Evolutionary conservation across 2,797 vertebrate genomes (phyloP).

Genomic region (Remorina albescens): DNA sequence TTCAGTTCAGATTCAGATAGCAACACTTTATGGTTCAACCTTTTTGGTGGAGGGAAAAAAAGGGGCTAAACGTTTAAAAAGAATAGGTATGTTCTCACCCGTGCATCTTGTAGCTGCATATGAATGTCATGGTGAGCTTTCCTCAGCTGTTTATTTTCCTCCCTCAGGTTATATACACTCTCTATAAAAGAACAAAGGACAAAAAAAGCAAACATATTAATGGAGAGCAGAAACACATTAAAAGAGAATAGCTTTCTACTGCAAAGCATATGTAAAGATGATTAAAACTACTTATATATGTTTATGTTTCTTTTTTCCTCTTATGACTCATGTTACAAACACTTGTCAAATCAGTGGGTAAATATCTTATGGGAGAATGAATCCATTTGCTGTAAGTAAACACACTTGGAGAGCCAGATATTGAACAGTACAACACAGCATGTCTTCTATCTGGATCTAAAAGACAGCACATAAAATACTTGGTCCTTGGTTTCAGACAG

Average conservation of each 20-base stretch:
- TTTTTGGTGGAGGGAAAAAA: neutral
- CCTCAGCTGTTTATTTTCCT: conserved; percentile 95
- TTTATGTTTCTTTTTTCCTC: neutral
- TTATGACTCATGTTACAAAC: neutral
- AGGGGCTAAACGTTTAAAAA: neutral
- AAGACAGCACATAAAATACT: neutral
- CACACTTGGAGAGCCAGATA: neutral
- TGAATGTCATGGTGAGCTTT: conserved; percentile 97
- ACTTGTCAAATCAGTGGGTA: neutral
- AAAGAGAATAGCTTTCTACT: neutral
- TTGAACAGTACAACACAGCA: neutral
- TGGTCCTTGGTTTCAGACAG: conserved; percentile 9
- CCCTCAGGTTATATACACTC: conserved; percentile 90
- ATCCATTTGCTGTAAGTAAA: neutral
- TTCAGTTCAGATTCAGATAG: neutral
- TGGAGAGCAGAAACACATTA: neutral
- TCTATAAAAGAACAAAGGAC: too few relatives aligned
- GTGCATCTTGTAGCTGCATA: conserved; percentile 93
- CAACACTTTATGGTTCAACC: neutral
- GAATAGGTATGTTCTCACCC: conserved; percentile 82
- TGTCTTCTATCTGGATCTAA: neutral
- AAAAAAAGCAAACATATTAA: conserved; percentile 16
- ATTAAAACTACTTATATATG: neutral
- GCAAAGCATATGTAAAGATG: neutral
- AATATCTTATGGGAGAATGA: neutral